phyloP scores from a whole-genome alignment of 2,888 invertebrate genomes.

The Phengaris arion region DNA sequence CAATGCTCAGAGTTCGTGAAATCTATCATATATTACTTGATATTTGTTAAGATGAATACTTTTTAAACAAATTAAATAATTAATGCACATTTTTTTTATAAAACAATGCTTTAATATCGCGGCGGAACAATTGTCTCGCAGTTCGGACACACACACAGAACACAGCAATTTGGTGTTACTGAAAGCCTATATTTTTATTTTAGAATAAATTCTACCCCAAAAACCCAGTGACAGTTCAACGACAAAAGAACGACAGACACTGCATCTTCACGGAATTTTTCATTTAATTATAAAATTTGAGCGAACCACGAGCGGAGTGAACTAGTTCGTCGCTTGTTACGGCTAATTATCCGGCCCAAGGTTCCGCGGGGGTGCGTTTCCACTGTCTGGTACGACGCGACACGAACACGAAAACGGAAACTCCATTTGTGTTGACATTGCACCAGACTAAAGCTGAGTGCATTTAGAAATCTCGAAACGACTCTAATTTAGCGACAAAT shows the following conservation, averaged over 20 bases:
- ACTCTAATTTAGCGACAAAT: no score
- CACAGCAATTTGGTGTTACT: no score
- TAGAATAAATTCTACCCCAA: neutral
- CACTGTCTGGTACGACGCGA: neutral
- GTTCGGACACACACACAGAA: no score
- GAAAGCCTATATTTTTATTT: neutral
- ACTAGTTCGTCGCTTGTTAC: conserved; percentile 42
- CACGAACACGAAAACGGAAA: neutral
- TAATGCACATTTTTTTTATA: no score
- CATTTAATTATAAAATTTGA: conserved; percentile 37
- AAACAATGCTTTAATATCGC: no score
- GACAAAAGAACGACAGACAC: conserved; percentile 18
- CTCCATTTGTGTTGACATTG: no score
- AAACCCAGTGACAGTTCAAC: neutral
- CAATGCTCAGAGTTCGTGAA: neutral
- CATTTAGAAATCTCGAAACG: no score
- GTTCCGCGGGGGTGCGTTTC: conserved; percentile 34
- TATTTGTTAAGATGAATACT: neutral
- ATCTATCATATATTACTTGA: neutral
- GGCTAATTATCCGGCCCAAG: conserved; percentile 45
- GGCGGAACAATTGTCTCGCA: no score
- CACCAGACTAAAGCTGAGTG: no score
- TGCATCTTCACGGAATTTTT: conserved; percentile 20
- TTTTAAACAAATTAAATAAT: neutral
- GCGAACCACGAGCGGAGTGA: conserved; percentile 36